Evolutionary conservation across 1,140 invertebrate genomes (phyloP), one percentile per base, ranked within the genome.

Genomic region (Trissolcus basalis): DNA sequence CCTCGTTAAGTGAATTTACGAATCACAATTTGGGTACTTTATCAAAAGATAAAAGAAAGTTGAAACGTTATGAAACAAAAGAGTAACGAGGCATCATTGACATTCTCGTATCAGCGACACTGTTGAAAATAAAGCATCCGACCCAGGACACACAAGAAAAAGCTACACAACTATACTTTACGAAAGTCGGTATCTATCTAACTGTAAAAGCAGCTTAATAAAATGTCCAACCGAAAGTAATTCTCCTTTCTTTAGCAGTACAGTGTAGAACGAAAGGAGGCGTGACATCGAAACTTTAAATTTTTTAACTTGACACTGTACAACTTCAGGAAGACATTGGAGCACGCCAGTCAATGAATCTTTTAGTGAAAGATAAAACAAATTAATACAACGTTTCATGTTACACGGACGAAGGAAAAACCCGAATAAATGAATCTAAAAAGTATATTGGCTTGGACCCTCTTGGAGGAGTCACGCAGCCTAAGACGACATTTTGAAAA

Each of bases 151-250:
- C 14, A 15, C 10, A 63, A 51, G 59, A 58, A 72, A 71, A 71
- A 54, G 13, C 48, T 27, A 47, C 43, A 58, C 33, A 59, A 64
- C 54, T 59, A 19, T 54, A 72, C 19, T 27, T 64, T 64, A 64
- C 51, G 41, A 54, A 72, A 64, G 36, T 61, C 53, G 53, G 67
- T 54, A 70, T 70, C 50, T 61, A 70, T 50, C 58, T 61, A 35
- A 48, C 50, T 61, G 56, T 61, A 55, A 70, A 70, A 61, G 27
- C 55, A 55, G 67, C 27, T 70, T 70, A 55, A 70, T 70, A 61
- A 61, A 61, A 70, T 60, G 51, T 60, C 32, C 50, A 67, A 51
- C 19, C 58, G 43, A 56, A 67, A 41, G 48, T n/a, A 10, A 39
- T 11, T n/a, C n/a, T 39, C 36, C 9, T 39, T n/a, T 9, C 36